Evolutionary conservation across 2,888 invertebrate genomes (phyloP).

Genomic region (Globia sparganii): DNA sequence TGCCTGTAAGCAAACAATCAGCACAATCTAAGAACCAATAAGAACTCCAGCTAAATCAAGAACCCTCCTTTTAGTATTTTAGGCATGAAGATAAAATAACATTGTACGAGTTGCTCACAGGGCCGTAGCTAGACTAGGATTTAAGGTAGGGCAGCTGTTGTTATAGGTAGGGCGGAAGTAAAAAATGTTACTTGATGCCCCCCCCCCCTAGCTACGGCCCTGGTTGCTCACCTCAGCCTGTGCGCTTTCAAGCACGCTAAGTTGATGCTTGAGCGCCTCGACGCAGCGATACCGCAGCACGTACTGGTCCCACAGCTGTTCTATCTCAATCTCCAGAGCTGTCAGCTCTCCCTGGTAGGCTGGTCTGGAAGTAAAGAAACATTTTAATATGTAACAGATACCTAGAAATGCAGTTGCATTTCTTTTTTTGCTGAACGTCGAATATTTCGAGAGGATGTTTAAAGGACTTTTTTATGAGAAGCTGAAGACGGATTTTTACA

Average conservation of each 20-base stretch:
- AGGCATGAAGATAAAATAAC: not conserved
- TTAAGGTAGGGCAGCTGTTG: too few relatives aligned
- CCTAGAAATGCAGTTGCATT: not conserved
- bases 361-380: slow-evolving; percentile 91
- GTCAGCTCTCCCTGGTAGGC: slow-evolving; percentile 99
- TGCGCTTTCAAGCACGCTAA: slow-evolving; percentile 94
- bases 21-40: not conserved
- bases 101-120: slow-evolving; percentile 64
- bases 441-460: not conserved
- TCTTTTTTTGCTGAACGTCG: not conserved
- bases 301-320: slow-evolving; percentile 96
- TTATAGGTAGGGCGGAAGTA: too few relatives aligned
- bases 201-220: too few relatives aligned
- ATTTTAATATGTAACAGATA: not conserved
- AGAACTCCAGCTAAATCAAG: not conserved
- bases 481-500: not conserved
- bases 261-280: slow-evolving; percentile 96
- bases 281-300: slow-evolving; percentile 96
- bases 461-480: not conserved
- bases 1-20: slow-evolving; percentile 83
- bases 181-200: too few relatives aligned
- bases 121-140: too few relatives aligned
- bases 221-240: slow-evolving; percentile 91
- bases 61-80: not conserved
- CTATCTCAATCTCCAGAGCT: slow-evolving; percentile 95